Conservation (phyloP, 2,113 vertebrate species). For the Mastomys coucha region DNA sequence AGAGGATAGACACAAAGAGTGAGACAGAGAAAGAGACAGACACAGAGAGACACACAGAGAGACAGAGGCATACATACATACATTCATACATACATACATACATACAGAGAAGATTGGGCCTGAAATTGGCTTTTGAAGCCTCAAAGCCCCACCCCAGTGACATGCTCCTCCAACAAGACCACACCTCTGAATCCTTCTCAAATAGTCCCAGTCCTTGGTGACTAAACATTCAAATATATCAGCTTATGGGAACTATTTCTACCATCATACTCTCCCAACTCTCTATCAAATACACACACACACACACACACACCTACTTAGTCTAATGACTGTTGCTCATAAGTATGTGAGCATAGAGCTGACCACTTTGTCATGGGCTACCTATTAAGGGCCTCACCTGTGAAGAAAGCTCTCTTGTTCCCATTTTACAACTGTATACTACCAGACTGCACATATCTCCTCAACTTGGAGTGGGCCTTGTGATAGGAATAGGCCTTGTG, state of each 20-base stretch:
- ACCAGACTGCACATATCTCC: too few species aligned
- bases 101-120: too few species aligned
- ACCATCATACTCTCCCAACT: neutral
- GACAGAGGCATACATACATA: too few species aligned
- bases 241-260: neutral
- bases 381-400: neutral
- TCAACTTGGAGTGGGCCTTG: too few species aligned
- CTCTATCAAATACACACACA: neutral
- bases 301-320: neutral
- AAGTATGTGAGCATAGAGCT: neutral
- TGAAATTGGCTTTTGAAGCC: neutral
- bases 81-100: too few species aligned
- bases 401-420: neutral
- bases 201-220: neutral
- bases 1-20: too few species aligned
- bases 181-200: neutral
- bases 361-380: neutral
- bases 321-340: neutral
- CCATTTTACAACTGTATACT: neutral
- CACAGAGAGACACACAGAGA: too few species aligned
- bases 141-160: neutral
- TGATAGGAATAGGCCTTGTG: too few species aligned
- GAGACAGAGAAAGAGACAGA: too few species aligned
- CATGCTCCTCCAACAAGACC: too few species aligned
- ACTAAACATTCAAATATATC: too few species aligned